A percentile compares a stretch with the other conserved stretches of the same genome.
These are phyloP conservation scores for Bactericera cockerelli DNA, from an alignment of 1,140 invertebrate genomes.

Conservation along the genomic window DNA sequence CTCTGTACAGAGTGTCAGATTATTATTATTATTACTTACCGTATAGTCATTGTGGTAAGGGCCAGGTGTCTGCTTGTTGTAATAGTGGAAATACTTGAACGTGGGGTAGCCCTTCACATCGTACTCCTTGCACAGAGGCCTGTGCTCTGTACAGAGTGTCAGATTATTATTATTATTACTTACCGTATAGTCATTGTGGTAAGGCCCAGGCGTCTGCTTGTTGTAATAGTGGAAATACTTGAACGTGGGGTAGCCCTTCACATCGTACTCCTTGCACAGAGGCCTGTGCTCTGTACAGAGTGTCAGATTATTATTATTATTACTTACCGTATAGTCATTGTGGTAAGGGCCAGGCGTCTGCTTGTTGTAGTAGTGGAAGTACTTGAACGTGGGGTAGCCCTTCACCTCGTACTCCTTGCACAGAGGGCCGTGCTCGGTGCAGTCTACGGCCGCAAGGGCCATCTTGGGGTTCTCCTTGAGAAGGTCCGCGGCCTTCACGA, in stretches of 20 bases:
- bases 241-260: conserved; percentile 73
- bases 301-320: no score
- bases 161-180: no score
- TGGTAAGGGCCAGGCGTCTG: neutral
- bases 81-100: no score
- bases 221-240: conserved; percentile 75
- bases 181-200: neutral
- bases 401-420: conserved; percentile 56
- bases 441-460: conserved; percentile 69
- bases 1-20: no score
- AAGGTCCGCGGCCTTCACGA: conserved; percentile 51
- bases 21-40: no score
- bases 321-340: neutral
- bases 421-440: conserved; percentile 44
- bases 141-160: no score
- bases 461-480: conserved; percentile 56
- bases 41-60: no score
- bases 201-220: conserved; percentile 30
- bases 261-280: conserved; percentile 51
- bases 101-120: no score
- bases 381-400: conserved; percentile 76
- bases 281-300: conserved; percentile 49
- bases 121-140: no score
- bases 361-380: conserved; percentile 71
- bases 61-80: no score